Evolutionary conservation across 2,888 invertebrate genomes (phyloP).

Genomic region (Microchrysa polita): DNA sequence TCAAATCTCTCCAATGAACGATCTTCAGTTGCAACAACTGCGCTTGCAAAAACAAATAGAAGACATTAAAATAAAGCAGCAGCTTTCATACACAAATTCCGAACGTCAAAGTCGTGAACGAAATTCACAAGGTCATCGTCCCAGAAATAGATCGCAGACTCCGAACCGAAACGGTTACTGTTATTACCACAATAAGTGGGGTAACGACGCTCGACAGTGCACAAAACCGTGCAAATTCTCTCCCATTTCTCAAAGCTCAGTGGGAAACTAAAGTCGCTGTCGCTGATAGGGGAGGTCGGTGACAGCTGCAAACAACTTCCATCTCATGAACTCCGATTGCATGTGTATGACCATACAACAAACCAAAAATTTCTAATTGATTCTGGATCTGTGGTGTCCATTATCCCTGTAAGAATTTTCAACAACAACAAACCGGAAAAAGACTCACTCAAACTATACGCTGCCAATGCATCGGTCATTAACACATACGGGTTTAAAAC

Average conservation of each 20-base stretch:
- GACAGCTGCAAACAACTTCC: neutral
- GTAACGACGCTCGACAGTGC: neutral
- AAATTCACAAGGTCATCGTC: no score
- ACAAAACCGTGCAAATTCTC: no score
- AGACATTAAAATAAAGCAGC: no score
- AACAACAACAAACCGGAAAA: neutral
- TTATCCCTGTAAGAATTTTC: neutral
- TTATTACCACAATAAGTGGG: neutral
- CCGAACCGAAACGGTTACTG: neutral
- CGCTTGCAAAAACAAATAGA: no score
- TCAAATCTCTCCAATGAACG: no score
- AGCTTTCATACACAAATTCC: no score
- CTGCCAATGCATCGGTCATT: no score
- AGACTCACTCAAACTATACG: no score
- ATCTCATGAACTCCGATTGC: neutral
- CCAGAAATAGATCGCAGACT: neutral
- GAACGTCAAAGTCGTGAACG: no score
- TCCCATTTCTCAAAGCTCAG: neutral
- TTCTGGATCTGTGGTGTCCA: neutral
- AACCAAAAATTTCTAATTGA: conserved; percentile 1
- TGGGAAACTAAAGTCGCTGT: neutral
- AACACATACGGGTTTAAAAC: neutral
- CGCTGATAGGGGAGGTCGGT: neutral
- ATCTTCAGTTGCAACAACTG: no score
- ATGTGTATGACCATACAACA: neutral